A percentile compares a stretch with the other conserved stretches of the same genome.
These are phyloP conservation scores for Pogonus chalceus DNA, from an alignment of 1,140 invertebrate species.

Conservation along the genomic window DNA sequence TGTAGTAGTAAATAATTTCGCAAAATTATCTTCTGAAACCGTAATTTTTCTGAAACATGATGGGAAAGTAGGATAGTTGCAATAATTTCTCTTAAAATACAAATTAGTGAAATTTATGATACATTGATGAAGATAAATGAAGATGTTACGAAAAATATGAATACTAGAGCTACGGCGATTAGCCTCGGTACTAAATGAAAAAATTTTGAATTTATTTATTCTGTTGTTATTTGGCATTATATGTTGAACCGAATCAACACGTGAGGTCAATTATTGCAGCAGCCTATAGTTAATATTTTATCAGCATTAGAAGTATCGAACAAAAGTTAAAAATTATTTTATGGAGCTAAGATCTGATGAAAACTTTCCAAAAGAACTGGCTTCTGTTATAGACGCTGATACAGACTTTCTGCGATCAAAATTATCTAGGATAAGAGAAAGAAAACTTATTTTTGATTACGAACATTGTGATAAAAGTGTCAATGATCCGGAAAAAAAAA, in stretches of 20 bases:
- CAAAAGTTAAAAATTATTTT: too few species aligned
- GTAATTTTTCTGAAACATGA: not conserved
- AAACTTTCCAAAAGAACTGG: too few species aligned
- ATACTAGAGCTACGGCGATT: not conserved
- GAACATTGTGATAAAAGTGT: too few species aligned
- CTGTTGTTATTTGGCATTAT: too few species aligned
- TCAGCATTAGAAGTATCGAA: too few species aligned
- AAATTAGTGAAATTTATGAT: not conserved
- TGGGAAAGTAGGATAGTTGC: not conserved
- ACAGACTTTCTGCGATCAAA: too few species aligned
- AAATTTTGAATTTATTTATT: not conserved
- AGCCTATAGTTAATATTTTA: too few species aligned
- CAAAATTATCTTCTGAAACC: not conserved
- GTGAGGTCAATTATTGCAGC: too few species aligned
- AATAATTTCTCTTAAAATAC: too few species aligned
- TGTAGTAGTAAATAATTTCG: not conserved
- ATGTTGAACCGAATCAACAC: too few species aligned
- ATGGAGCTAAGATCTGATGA: not conserved
- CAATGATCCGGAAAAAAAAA: not conserved
- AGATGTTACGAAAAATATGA: not conserved
- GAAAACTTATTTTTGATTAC: too few species aligned
- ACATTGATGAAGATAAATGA: not conserved
- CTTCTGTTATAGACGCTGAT: too few species aligned
- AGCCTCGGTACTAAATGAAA: not conserved
- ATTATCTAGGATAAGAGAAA: not conserved